Percentiles rank a stretch among this genome's conserved stretches.
Evolutionary conservation across 1,140 invertebrate species (phyloP).

Genomic region (Camponotus floridanus): DNA sequence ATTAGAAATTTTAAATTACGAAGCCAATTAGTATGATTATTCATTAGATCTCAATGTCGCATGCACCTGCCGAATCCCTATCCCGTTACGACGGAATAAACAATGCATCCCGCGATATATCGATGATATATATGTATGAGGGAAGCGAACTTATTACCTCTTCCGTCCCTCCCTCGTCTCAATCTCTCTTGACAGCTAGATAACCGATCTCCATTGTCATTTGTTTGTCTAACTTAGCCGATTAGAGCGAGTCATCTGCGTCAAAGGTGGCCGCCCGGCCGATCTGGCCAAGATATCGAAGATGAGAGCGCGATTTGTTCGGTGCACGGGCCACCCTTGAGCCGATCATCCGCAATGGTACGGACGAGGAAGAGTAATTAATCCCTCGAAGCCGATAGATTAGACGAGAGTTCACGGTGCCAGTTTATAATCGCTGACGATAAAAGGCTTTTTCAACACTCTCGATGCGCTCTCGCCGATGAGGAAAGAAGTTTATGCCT

Average conservation of each 20-base stretch:
- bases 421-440: conserved; percentile 46
- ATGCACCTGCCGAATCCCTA: conserved; percentile 74
- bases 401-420: conserved; percentile 38
- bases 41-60: conserved; percentile 78
- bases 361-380: conserved; percentile 77
- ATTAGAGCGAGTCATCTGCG: conserved; percentile 77
- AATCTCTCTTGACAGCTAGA: conserved; percentile 57
- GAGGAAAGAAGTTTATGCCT: conserved; percentile 1
- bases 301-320: conserved; percentile 71
- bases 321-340: conserved; percentile 75
- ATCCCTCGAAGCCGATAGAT: conserved; percentile 63
- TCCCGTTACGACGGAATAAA: neutral
- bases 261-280: conserved; percentile 76
- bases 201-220: conserved; percentile 83
- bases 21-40: conserved; percentile 83
- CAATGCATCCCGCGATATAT: neutral
- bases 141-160: conserved; percentile 1
- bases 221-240: conserved; percentile 82
- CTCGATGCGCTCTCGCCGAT: neutral
- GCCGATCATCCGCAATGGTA: conserved; percentile 62
- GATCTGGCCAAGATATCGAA: conserved; percentile 76
- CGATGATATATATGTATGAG: conserved; percentile 1
- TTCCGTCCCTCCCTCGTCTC: conserved; percentile 55
- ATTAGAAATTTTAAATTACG: conserved; percentile 5
- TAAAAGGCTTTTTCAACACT: conserved; percentile 32